Evolutionary conservation across 2,113 vertebrate species (phyloP).

Genomic region (Epinephelus fuscoguttatus): DNA sequence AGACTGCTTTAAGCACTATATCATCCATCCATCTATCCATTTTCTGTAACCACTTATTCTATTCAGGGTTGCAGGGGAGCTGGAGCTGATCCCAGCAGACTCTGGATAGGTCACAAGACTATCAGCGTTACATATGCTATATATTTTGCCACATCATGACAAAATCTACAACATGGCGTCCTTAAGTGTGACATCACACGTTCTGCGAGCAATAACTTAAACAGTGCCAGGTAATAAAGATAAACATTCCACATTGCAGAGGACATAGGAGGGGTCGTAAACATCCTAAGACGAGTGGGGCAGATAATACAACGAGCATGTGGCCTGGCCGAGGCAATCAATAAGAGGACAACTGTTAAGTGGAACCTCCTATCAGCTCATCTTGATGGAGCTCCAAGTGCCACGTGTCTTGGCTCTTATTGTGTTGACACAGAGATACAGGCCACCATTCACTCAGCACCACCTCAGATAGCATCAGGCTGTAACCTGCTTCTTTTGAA

Average conservation of each 20-base stretch:
- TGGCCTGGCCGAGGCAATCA: conserved; percentile 21
- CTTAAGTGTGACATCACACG: conserved; percentile 55
- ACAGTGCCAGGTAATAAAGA: conserved; percentile 64
- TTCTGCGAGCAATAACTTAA: conserved; percentile 43
- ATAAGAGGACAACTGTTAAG: conserved; percentile 62
- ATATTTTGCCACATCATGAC: background rate
- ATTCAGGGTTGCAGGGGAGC: too few species aligned
- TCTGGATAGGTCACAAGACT: too few species aligned
- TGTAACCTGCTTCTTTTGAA: conserved; percentile 73
- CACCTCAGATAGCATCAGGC: conserved; percentile 78
- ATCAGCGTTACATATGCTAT: background rate
- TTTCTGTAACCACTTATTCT: too few species aligned
- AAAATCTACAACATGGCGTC: conserved; percentile 24
- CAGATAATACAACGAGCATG: conserved; percentile 42
- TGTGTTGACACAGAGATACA: conserved; percentile 71
- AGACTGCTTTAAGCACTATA: too few species aligned
- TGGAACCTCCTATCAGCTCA: conserved; percentile 64
- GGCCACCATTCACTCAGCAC: conserved; percentile 45
- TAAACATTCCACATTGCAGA: conserved; percentile 38
- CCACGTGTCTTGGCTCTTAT: conserved; percentile 68
- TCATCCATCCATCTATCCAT: too few species aligned
- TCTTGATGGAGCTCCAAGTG: conserved; percentile 69
- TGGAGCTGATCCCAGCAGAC: too few species aligned
- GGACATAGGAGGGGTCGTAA: conserved; percentile 50
- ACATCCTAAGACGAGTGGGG: conserved; percentile 25